phyloP scores from a whole-genome alignment of 2,888 invertebrate genomes.

The Malacosoma neustria region DNA sequence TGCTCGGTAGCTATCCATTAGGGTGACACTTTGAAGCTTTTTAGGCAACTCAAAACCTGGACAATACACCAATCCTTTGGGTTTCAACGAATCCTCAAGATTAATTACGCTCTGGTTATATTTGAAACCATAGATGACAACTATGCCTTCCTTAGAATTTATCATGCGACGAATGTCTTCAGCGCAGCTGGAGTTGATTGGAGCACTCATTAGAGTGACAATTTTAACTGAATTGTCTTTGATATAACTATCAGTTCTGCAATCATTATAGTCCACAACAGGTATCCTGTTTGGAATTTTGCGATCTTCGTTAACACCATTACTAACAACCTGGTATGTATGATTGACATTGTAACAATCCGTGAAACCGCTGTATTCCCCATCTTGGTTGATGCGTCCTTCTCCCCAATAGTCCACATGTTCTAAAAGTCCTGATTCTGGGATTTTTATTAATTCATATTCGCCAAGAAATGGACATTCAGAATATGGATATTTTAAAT shows the following conservation, averaged over 20 bases:
- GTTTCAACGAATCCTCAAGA: constrained; percentile 17
- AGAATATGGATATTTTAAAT: constrained; percentile 32
- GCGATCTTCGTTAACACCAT: constrained; percentile 23
- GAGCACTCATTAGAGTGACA: constrained; percentile 33
- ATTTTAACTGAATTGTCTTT: constrained; percentile 24
- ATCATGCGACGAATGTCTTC: constrained; percentile 33
- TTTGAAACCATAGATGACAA: constrained; percentile 27
- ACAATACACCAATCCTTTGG: constrained; percentile 18
- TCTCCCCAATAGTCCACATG: constrained; percentile 43
- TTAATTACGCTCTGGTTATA: constrained; percentile 17
- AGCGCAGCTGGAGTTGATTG: constrained; percentile 33
- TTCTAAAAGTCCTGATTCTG: constrained; percentile 18
- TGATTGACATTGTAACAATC: constrained; percentile 37
- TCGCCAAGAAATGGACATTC: constrained; percentile 34
- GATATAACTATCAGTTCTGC: constrained; percentile 32
- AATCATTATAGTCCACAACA: constrained; percentile 23
- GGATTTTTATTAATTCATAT: constrained; percentile 28
- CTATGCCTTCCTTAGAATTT: constrained; percentile 21
- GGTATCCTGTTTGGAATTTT: constrained; percentile 41
- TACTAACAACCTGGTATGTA: constrained; percentile 28
- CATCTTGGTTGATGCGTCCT: constrained; percentile 19
- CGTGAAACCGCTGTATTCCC: constrained; percentile 23
- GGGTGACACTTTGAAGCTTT: constrained; percentile 16
- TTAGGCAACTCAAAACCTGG: constrained; percentile 17
- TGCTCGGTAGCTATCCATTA: constrained; percentile 20